Evolutionary conservation across 2,113 vertebrate genomes (phyloP).

Genomic region (Burhinus bistriatus): DNA sequence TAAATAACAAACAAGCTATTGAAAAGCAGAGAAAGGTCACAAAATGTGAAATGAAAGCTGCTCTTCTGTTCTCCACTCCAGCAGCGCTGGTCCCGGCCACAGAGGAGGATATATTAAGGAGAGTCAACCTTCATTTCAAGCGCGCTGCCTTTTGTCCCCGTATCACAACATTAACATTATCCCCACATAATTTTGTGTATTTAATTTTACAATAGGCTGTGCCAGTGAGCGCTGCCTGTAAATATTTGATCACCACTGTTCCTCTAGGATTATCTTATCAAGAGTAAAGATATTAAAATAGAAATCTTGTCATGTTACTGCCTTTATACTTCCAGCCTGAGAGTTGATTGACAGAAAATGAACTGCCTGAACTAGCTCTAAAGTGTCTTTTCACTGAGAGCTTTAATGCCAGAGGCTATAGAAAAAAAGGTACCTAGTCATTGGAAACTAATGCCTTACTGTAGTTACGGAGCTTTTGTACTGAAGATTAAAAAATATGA

Average conservation of each 20-base stretch:
- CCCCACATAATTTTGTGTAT: slow-evolving; percentile 48
- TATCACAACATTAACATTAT: slow-evolving; percentile 23
- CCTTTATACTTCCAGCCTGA: slow-evolving; percentile 62
- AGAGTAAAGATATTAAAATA: slow-evolving; percentile 68
- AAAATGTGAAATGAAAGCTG: neutral
- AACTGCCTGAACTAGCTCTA: slow-evolving; percentile 54
- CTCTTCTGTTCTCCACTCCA: neutral
- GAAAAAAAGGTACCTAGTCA: slow-evolving; percentile 14
- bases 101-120: slow-evolving; percentile 2
- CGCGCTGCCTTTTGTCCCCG: neutral
- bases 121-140: slow-evolving; percentile 40
- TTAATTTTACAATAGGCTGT: slow-evolving; percentile 62
- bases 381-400: slow-evolving; percentile 46
- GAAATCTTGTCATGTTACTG: slow-evolving; percentile 61
- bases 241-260: slow-evolving; percentile 53
- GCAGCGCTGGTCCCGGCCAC: neutral
- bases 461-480: slow-evolving; percentile 47
- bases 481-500: slow-evolving; percentile 56
- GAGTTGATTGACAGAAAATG: slow-evolving; percentile 70
- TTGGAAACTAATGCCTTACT: slow-evolving; percentile 30
- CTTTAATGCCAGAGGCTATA: slow-evolving; percentile 67
- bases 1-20: neutral
- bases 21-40: slow-evolving; percentile 29
- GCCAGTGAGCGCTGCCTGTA: slow-evolving; percentile 24
- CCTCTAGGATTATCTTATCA: slow-evolving; percentile 66